These are phyloP conservation scores for Camponotus vicinus DNA, from an alignment of 1,140 invertebrate species.

Conservation along the genomic window DNA sequence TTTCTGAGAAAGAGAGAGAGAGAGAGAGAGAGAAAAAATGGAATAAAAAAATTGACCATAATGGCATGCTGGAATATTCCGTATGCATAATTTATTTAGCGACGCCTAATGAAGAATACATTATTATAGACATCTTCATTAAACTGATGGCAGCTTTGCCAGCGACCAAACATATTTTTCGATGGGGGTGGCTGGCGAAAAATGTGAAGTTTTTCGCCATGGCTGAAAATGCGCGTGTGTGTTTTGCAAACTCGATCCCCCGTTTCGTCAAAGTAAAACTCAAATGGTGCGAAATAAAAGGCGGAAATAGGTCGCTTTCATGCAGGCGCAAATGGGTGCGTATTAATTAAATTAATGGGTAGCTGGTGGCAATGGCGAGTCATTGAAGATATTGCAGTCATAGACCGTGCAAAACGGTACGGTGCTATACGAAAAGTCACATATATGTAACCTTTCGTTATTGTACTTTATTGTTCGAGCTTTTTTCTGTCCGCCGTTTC, in stretches of 20 bases:
- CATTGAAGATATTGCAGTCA: constrained; percentile 57
- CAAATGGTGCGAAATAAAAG: constrained; percentile 70
- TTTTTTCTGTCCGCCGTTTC: constrained; percentile 1
- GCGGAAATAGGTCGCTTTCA: constrained; percentile 62
- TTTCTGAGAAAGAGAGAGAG: background rate
- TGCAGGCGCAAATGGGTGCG: constrained; percentile 66
- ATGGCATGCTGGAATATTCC: constrained; percentile 25
- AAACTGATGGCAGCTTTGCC: constrained; percentile 12
- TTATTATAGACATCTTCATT: constrained; percentile 56
- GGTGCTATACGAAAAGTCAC: background rate
- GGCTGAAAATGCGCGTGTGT: background rate
- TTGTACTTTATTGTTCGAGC: constrained; percentile 42
- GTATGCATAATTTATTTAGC: constrained; percentile 54
- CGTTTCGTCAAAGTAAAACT: constrained; percentile 66
- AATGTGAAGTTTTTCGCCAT: constrained; percentile 28
- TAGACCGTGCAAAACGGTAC: constrained; percentile 56
- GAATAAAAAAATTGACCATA: constrained; percentile 5
- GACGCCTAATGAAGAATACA: constrained; percentile 34
- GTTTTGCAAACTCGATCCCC: constrained; percentile 39
- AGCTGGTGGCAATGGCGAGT: constrained; percentile 61
- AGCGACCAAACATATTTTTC: constrained; percentile 40
- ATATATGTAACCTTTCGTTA: constrained; percentile 38
- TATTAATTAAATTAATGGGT: constrained; percentile 77
- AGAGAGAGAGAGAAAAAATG: background rate
- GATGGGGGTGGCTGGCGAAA: background rate